Evolutionary conservation across 30 jellyfish, hydroid and myxozoan genomes (phyloP).

Genomic region (Turritopsis dohrnii): DNA sequence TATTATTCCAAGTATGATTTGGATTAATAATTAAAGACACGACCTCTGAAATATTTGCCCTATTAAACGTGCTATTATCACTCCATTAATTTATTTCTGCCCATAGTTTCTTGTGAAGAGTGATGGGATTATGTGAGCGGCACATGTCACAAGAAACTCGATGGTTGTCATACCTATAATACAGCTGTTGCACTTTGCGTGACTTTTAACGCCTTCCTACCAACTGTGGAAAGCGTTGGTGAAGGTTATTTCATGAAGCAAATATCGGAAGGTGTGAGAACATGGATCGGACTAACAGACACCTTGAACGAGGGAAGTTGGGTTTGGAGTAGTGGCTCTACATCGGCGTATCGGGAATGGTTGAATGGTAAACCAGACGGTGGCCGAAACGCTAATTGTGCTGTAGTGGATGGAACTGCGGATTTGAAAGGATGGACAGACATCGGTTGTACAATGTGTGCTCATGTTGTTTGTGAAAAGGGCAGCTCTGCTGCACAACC

Average conservation of each 20-base stretch:
- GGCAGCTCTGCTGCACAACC: too few relatives aligned
- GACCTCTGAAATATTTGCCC: too few relatives aligned
- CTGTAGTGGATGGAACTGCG: constrained; percentile 8
- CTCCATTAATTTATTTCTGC: too few relatives aligned
- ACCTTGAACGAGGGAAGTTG: not conserved
- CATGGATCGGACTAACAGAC: constrained; percentile 18
- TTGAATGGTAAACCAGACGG: constrained; percentile 7
- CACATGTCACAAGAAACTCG: constrained; percentile 3
- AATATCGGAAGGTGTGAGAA: not conserved
- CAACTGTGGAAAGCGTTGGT: not conserved
- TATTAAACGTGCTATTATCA: too few relatives aligned
- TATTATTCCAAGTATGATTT: not conserved
- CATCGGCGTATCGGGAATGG: constrained; percentile 1
- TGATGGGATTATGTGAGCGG: not conserved
- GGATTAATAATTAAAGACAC: too few relatives aligned
- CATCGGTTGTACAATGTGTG: not conserved
- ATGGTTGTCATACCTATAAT: not conserved
- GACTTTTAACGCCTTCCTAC: constrained; percentile 11
- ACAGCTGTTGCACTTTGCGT: constrained; percentile 15
- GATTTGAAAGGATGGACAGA: constrained; percentile 20
- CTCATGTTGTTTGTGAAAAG: constrained; percentile 9
- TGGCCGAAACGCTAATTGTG: constrained; percentile 1
- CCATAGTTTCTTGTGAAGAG: constrained; percentile 7
- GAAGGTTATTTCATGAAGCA: not conserved
- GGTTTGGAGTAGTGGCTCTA: constrained; percentile 13